These are phyloP conservation scores for Agonopterix alstromeriana DNA, from an alignment of 2,888 invertebrate species.

Conservation along the genomic window DNA sequence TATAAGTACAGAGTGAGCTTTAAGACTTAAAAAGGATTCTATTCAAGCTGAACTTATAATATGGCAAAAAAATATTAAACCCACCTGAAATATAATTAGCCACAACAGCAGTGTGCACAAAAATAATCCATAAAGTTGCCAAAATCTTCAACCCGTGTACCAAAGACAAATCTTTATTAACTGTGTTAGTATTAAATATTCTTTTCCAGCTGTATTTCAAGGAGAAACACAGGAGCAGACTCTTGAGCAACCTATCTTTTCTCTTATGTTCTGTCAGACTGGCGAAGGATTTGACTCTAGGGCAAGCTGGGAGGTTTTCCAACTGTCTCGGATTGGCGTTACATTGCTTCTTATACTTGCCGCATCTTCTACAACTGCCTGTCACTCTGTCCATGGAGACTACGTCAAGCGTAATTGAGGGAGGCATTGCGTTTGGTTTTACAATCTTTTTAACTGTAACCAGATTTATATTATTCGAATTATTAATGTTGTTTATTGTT, in stretches of 20 bases:
- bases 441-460: constrained; percentile 40
- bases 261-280: constrained; percentile 42
- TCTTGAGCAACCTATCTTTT: constrained; percentile 35
- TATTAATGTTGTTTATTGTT: constrained; percentile 30
- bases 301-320: constrained; percentile 38
- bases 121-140: constrained; percentile 81
- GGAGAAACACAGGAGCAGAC: constrained; percentile 58
- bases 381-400: constrained; percentile 43
- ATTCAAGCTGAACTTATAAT: background rate
- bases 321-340: constrained; percentile 25
- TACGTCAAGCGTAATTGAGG: constrained; percentile 60
- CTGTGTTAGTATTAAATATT: constrained; percentile 61
- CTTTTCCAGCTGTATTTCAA: constrained; percentile 54
- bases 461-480: constrained; percentile 37
- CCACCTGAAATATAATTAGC: constrained; percentile 80
- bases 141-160: constrained; percentile 79
- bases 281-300: constrained; percentile 44
- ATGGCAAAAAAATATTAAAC: background rate
- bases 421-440: constrained; percentile 34
- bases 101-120: constrained; percentile 78
- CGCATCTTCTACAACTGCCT: constrained; percentile 56
- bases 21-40: background rate
- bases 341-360: constrained; percentile 62
- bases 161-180: constrained; percentile 68
- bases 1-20: background rate